phyloP scores from a whole-genome alignment of 2,113 vertebrate species.

The Syngnathus typhle region DNA sequence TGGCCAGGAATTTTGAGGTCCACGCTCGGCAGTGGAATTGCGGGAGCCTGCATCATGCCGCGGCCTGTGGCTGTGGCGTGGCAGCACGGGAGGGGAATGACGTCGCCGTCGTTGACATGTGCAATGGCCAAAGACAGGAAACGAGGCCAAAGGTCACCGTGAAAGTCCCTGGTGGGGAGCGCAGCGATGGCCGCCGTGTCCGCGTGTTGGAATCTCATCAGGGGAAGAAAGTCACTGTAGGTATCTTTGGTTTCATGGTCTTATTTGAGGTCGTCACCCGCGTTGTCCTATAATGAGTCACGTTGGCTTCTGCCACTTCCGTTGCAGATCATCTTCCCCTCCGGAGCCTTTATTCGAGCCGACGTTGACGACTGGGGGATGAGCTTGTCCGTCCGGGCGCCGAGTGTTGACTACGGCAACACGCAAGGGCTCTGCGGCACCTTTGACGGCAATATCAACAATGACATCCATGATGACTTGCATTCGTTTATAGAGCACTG shows the following conservation, averaged over 20 bases:
- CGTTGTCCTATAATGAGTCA: not conserved
- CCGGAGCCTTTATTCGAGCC: slow-evolving; percentile 70
- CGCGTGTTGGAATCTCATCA: slow-evolving; percentile 73
- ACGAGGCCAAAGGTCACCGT: slow-evolving; percentile 62
- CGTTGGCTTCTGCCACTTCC: slow-evolving; percentile 25
- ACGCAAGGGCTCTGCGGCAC: slow-evolving; percentile 70
- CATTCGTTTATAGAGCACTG: slow-evolving; percentile 67
- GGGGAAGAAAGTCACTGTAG: slow-evolving; percentile 78
- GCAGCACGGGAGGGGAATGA: slow-evolving; percentile 64
- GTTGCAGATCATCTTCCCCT: slow-evolving; percentile 73
- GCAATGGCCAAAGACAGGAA: slow-evolving; percentile 62
- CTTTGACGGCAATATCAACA: slow-evolving; percentile 69
- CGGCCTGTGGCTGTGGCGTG: slow-evolving; percentile 68
- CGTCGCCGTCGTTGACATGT: slow-evolving; percentile 71
- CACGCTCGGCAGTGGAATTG: slow-evolving; percentile 76
- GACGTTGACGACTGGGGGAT: slow-evolving; percentile 71
- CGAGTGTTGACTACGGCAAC: slow-evolving; percentile 65
- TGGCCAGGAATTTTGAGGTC: slow-evolving; percentile 63
- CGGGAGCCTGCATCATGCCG: slow-evolving; percentile 54
- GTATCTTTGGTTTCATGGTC: slow-evolving; percentile 36
- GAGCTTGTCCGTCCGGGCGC: slow-evolving; percentile 66
- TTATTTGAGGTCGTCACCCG: not conserved
- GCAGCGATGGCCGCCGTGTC: slow-evolving; percentile 26
- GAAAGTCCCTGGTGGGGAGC: slow-evolving; percentile 30
- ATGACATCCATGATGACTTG: slow-evolving; percentile 63